Base-by-base conservation (phyloP, 2,113 vertebrate genomes). In the Entelurus aequoreus region DNA sequence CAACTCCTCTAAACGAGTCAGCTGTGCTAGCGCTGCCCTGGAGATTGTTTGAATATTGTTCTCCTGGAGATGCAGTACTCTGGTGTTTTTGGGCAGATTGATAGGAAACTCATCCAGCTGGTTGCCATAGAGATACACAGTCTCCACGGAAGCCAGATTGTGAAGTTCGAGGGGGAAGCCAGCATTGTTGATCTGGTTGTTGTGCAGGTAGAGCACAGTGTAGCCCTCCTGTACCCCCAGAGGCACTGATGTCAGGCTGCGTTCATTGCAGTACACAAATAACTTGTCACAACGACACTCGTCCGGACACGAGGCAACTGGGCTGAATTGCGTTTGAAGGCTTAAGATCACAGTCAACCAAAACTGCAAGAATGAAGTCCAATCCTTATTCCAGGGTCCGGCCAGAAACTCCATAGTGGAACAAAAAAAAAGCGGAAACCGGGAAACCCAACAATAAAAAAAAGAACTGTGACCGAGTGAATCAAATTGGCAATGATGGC, bases 131-230 rank as follows among this genome's bases (percentile, higher is more conserved):
- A 99, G 90, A 88, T 91, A 93, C 70, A 99, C 96, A 0, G 92
- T 96, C 76, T 98, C 94, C 79, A 99, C 94, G 0, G 95, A 94
- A 66, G 84, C 95, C 48, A 98, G 89, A 5, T 90, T 93, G 85
- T 97, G 95, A 82, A 99, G 90, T 79, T 98, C 96, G 50, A 93
- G 35, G 42, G 97, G 97, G 87, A 99, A 98, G 72, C 97, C 95
- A 85, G 97, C 96, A 86, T 97, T 98, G 92, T 98, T 98, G 88
- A 99, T 99, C 95, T 97, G 94, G 94, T 99, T 99, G 89, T 99
- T 98, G 74, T 99, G 97, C 83, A 98, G 94, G 91, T 91, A 98
- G 87, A 99, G 95, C 60, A 95, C 91, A 71, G 90, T 97, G 87
- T 91, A 93, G 86, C 95, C 96, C 89, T 97, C 95, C 54, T 93